Conservation (phyloP, 1,140 invertebrate species). For the Brachionus rubens region DNA sequence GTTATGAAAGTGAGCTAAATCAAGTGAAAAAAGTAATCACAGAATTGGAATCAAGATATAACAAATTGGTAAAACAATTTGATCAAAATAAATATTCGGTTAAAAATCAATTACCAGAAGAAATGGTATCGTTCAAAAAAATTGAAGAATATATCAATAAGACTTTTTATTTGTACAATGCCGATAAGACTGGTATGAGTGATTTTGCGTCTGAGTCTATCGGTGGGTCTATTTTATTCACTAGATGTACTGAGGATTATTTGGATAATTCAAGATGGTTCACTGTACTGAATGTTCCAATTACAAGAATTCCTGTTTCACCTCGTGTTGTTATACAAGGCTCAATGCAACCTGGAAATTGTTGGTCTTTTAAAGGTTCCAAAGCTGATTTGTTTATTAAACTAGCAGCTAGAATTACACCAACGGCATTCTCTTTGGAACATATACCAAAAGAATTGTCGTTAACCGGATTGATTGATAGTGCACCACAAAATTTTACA, state of each 20-base stretch:
- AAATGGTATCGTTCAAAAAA: conserved; percentile 28
- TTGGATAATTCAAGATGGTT: conserved; percentile 12
- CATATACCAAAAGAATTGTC: conserved; percentile 42
- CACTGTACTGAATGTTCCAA: conserved; percentile 22
- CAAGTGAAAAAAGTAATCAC: conserved; percentile 24
- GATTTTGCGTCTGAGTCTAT: conserved; percentile 37
- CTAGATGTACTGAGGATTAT: conserved; percentile 29
- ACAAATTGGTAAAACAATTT: background rate
- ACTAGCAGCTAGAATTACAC: conserved; percentile 6
- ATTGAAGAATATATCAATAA: conserved; percentile 39
- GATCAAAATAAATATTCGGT: background rate
- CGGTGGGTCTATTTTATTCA: conserved; percentile 28
- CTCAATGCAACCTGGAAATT: conserved; percentile 44
- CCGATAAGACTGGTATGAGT: conserved; percentile 45
- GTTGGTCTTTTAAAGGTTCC: conserved; percentile 44
- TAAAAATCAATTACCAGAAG: background rate
- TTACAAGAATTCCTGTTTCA: background rate
- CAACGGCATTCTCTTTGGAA: conserved; percentile 23
- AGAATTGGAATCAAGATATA: conserved; percentile 20
- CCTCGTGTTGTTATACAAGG: conserved; percentile 35
- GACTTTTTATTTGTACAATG: conserved; percentile 43
- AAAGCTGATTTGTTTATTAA: conserved; percentile 44
- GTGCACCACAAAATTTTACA: conserved; percentile 44
- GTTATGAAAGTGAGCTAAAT: conserved; percentile 11
- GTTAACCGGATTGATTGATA: conserved; percentile 14